phyloP scores from a whole-genome alignment of 1,140 invertebrate genomes.

The Augochlora pura region DNA sequence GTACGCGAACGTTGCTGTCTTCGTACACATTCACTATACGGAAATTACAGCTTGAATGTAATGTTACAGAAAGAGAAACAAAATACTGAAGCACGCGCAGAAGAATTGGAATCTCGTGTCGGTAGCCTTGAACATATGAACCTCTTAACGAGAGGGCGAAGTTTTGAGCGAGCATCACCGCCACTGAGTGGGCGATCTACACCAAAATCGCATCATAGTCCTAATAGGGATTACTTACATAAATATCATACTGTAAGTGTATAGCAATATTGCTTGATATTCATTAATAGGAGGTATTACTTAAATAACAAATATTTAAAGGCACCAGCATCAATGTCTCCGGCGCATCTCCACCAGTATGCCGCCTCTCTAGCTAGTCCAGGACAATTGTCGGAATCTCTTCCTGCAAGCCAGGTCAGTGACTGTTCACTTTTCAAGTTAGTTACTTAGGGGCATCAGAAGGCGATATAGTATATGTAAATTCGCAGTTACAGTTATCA shows the following conservation, averaged over 20 bases:
- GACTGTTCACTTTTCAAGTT: not conserved
- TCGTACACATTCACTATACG: not conserved
- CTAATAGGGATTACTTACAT: slow-evolving; percentile 89
- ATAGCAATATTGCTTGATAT: not conserved
- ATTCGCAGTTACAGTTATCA: slow-evolving; percentile 84
- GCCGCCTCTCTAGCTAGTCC: slow-evolving; percentile 84
- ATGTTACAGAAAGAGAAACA: slow-evolving; percentile 96
- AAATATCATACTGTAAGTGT: slow-evolving; percentile 92
- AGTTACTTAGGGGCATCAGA: not conserved
- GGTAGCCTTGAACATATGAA: slow-evolving; percentile 97
- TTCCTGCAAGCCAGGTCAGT: slow-evolving; percentile 90
- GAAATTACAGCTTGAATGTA: slow-evolving; percentile 4
- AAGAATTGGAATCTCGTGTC: slow-evolving; percentile 97
- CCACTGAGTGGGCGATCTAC: slow-evolving; percentile 90
- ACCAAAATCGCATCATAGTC: slow-evolving; percentile 88
- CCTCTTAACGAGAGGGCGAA: slow-evolving; percentile 88
- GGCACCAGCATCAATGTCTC: slow-evolving; percentile 94
- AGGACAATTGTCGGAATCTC: slow-evolving; percentile 86
- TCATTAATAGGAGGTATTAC: not conserved
- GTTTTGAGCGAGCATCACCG: slow-evolving; percentile 87
- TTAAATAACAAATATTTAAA: slow-evolving; percentile 75
- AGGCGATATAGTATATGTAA: not conserved
- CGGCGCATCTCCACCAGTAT: slow-evolving; percentile 91
- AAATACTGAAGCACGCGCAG: slow-evolving; percentile 96
- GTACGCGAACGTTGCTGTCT: slow-evolving; percentile 63